Percentiles rank a stretch among this genome's conserved stretches.
These are phyloP conservation scores for Anthrax anthrax DNA, from an alignment of 2,888 invertebrate species.

Conservation along the genomic window DNA sequence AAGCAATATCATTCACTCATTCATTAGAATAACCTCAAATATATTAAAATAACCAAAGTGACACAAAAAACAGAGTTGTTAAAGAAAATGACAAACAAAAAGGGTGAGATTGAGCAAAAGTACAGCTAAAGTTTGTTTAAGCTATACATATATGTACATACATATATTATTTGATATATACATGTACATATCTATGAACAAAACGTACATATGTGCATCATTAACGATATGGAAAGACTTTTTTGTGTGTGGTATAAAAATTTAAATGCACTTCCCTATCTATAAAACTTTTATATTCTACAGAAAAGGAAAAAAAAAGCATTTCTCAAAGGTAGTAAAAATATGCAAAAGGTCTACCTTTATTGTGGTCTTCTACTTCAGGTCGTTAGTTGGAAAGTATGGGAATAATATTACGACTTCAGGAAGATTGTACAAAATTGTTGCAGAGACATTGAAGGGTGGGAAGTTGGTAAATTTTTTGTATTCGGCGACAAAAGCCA, in stretches of 20 bases:
- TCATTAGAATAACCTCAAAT: background rate
- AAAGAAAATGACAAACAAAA: background rate
- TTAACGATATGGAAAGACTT: background rate
- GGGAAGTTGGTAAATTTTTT: background rate
- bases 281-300: constrained; percentile 5
- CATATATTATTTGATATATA: too few species aligned
- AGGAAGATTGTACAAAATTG: background rate
- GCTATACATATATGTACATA: too few species aligned
- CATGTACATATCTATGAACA: too few species aligned
- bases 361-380: background rate
- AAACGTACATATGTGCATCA: too few species aligned
- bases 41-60: background rate
- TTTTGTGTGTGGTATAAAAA: constrained; percentile 5
- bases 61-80: background rate
- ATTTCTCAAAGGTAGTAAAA: constrained; percentile 7
- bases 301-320: constrained; percentile 4
- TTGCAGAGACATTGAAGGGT: background rate
- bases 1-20: background rate
- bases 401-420: background rate
- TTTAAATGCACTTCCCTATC: constrained; percentile 8
- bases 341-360: constrained; percentile 5
- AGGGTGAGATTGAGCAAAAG: background rate
- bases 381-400: background rate
- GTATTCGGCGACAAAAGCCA: constrained; percentile 3
- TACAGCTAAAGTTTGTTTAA: too few species aligned